Percentiles rank a stretch among this genome's conserved stretches.
Conservation (phyloP, 2,797 vertebrate species). For the Pipistrellus nathusii region DNA sequence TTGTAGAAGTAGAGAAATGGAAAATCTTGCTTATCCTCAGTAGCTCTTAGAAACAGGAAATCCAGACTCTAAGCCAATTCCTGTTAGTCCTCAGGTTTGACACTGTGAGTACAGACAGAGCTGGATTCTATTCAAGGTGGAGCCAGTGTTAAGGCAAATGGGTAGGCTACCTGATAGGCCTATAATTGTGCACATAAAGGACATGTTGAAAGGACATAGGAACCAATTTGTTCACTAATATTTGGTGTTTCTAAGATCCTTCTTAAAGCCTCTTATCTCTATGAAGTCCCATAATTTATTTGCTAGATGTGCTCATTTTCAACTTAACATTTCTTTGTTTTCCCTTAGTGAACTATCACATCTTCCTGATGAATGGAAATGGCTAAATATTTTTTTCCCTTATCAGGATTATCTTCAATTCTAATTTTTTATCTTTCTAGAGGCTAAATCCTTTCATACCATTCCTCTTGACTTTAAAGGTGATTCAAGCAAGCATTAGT, state of each 20-base stretch:
- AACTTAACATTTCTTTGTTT: conserved; percentile 44
- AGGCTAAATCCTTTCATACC: neutral
- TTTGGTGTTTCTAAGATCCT: neutral
- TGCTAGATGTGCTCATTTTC: neutral
- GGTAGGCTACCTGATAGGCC: neutral
- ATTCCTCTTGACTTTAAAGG: neutral
- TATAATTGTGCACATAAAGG: neutral
- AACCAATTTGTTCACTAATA: neutral
- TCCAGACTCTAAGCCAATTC: neutral
- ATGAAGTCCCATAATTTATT: neutral
- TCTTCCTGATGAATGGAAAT: neutral
- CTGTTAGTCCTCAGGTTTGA: neutral
- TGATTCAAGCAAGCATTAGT: neutral
- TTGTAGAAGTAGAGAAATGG: neutral
- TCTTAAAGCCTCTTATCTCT: neutral
- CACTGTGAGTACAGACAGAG: neutral
- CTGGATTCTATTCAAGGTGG: neutral
- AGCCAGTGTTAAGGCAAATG: neutral
- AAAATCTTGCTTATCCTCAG: neutral
- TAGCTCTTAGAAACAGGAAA: neutral
- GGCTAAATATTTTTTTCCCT: neutral
- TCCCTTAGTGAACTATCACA: neutral
- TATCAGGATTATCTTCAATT: conserved; percentile 39
- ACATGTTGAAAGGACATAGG: neutral
- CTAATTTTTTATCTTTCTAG: conserved; percentile 34